Evolutionary conservation across 2,888 invertebrate species (phyloP).

Genomic region (Baccha elongata): DNA sequence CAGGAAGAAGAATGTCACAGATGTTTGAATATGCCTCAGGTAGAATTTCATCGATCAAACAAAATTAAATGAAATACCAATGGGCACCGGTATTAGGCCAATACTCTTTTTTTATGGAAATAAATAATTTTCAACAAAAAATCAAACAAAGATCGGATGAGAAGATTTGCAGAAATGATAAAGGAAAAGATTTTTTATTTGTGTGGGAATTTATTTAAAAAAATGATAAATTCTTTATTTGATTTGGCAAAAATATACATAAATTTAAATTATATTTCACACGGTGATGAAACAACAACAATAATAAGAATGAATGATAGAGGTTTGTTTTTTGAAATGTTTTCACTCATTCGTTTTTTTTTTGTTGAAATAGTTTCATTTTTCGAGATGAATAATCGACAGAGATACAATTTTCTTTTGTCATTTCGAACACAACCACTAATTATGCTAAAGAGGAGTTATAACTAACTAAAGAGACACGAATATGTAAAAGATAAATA

Average conservation of each 20-base stretch:
- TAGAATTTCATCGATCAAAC: slow-evolving; percentile 24
- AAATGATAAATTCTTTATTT: slow-evolving; percentile 25
- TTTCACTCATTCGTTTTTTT: too few relatives aligned
- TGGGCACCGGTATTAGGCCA: slow-evolving; percentile 34
- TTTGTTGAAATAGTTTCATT: slow-evolving; percentile 33
- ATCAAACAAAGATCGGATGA: slow-evolving; percentile 28
- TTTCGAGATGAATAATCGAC: slow-evolving; percentile 26
- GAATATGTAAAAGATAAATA: slow-evolving; percentile 58
- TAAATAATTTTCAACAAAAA: slow-evolving; percentile 39
- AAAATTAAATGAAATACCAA: slow-evolving; percentile 18
- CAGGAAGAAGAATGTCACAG: slow-evolving; percentile 25
- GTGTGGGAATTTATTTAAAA: slow-evolving; percentile 57
- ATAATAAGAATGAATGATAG: neutral
- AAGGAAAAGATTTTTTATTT: slow-evolving; percentile 1
- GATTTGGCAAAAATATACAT: slow-evolving; percentile 49
- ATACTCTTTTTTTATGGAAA: slow-evolving; percentile 54
- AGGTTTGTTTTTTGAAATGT: slow-evolving; percentile 5
- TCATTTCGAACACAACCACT: slow-evolving; percentile 64
- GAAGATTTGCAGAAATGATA: neutral
- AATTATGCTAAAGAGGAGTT: slow-evolving; percentile 55
- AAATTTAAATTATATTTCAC: slow-evolving; percentile 55
- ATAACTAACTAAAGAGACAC: slow-evolving; percentile 35
- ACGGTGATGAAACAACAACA: slow-evolving; percentile 37
- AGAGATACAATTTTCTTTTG: slow-evolving; percentile 54
- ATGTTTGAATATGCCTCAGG: slow-evolving; percentile 40